Base-by-base conservation (phyloP, 1,140 invertebrate genomes). In the Muscidifurax raptorellus region DNA sequence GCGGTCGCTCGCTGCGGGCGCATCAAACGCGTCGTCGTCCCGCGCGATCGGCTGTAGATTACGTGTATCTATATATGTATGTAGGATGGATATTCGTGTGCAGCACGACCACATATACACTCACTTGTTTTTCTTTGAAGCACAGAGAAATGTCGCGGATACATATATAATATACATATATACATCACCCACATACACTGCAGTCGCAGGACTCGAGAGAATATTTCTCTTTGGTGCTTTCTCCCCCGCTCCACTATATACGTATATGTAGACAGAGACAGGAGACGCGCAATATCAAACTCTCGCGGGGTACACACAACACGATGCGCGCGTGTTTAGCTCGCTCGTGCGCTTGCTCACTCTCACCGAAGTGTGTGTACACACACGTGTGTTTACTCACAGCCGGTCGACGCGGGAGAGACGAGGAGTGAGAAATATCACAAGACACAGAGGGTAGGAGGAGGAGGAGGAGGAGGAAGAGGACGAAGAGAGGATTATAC, bases 211-310 rank as follows among this genome's bases (percentile, higher is more conserved):
- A n/a, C n/a, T n/a, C n/a, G n/a, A 67, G 67, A 13, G 67, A 69
- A 69, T 59, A 59, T 59, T 59, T 59, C 52, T 59, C 52, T 59
- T 18, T 22, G 52, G 52, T 69, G 22, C 5, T 59, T 40, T 10
- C 2, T 40, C 9, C 10, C 36, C 36, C 9, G 7, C 78, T 66
- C 10, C 13, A 83, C 59, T 80, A 27, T 59, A 32, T 72, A 28
- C 85, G 76, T 86, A 86, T 13, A 67, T 9, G 27, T 76, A 79
- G 69, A 83, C 79, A 59, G 76, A 47, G 75, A 40, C 36, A 40
- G 7, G 36, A 40, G 36, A 40, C 71, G 75, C 64, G 71, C 64
- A 86, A 84, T 86, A 87, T 86, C 84, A 87, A 86, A 86, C 79
- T 85, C 64, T 82, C 76, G 71, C 52, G 52, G 52, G 52, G 79